phyloP scores from a whole-genome alignment of 1,140 invertebrate genomes.

The Zaprionus africanus region DNA sequence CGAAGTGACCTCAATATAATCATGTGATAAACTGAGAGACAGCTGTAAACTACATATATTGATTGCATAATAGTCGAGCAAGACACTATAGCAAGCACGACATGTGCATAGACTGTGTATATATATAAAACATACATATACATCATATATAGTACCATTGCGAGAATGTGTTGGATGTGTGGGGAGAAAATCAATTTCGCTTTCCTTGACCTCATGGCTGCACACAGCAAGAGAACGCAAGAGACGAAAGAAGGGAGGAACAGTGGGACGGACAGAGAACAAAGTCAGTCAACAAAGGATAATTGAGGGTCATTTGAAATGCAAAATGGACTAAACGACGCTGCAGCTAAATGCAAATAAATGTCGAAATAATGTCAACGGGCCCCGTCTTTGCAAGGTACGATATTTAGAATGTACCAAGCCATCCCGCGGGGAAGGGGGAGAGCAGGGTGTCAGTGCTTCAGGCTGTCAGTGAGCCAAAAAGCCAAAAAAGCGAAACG shows the following conservation, averaged over 20 bases:
- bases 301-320: constrained; percentile 83
- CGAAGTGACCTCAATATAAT: constrained; percentile 2
- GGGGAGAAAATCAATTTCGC: constrained; percentile 68
- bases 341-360: constrained; percentile 57
- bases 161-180: background rate
- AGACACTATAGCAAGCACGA: background rate
- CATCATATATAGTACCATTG: constrained; percentile 3
- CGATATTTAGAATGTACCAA: constrained; percentile 8
- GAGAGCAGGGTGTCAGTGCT: background rate
- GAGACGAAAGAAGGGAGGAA: constrained; percentile 15
- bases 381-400: constrained; percentile 28
- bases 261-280: constrained; percentile 3
- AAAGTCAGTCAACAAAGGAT: constrained; percentile 72
- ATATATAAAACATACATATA: constrained; percentile 5
- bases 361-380: constrained; percentile 80
- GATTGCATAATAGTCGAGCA: constrained; percentile 1
- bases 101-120: background rate
- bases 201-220: constrained; percentile 72
- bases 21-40: constrained; percentile 2
- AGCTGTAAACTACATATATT: background rate
- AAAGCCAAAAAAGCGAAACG: constrained; percentile 68
- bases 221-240: constrained; percentile 8
- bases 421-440: too few species aligned
- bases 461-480: constrained; percentile 55
- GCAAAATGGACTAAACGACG: constrained; percentile 65